A percentile compares a stretch with the other conserved stretches of the same genome.
Conservation (phyloP, 2,113 vertebrate genomes). For the Megaptera novaeangliae region DNA sequence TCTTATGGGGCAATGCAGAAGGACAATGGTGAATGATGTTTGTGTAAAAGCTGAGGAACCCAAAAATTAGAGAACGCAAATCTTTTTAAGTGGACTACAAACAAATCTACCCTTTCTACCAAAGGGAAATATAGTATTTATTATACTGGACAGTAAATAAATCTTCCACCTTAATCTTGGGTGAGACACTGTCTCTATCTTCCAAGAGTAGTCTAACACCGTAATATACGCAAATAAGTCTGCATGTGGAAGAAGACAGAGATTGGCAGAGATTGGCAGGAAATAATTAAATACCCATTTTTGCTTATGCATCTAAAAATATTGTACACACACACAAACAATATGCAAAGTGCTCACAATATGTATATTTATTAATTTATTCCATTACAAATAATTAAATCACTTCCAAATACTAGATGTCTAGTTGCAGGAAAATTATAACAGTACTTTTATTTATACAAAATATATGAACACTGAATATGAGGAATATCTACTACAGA, state of each 20-base stretch:
- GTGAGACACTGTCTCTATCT: not conserved
- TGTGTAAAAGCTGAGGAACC: not conserved
- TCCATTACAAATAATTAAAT: not conserved
- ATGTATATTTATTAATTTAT: not conserved
- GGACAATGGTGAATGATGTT: not conserved
- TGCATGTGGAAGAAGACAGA: not conserved
- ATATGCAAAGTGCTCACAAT: not conserved
- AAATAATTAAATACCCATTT: not conserved
- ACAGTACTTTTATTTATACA: not conserved
- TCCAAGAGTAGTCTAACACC: not conserved
- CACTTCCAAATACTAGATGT: not conserved
- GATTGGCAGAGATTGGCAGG: not conserved
- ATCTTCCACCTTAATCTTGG: not conserved
- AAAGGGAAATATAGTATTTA: not conserved
- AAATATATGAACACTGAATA: not conserved
- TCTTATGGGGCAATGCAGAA: not conserved
- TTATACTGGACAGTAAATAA: not conserved
- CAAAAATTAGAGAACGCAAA: not conserved
- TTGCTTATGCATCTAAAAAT: not conserved
- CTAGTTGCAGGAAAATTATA: not conserved
- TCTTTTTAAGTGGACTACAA: not conserved
- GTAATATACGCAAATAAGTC: not conserved
- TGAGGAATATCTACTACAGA: not conserved
- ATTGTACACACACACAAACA: not conserved
- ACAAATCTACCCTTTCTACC: not conserved